Evolutionary conservation across 1,140 invertebrate genomes (phyloP).

Genomic region (Cecropterus lyciades): DNA sequence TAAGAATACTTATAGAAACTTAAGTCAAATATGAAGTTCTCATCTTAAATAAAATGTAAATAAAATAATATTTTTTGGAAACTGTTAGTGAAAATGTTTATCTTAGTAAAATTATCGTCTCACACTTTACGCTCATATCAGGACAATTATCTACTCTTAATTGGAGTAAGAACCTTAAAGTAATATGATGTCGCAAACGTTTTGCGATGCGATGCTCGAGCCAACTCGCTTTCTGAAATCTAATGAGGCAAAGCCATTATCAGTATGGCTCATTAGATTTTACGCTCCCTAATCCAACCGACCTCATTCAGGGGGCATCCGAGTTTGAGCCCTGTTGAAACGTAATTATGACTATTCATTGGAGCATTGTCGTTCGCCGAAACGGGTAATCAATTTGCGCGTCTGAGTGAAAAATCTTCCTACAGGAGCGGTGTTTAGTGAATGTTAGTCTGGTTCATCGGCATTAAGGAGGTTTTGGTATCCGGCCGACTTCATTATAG

Average conservation of each 20-base stretch:
- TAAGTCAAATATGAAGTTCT: too few species aligned
- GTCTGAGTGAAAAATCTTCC: constrained; percentile 54
- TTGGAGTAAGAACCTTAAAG: background rate
- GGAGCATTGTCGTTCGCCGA: constrained; percentile 48
- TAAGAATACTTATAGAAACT: too few species aligned
- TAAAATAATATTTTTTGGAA: too few species aligned
- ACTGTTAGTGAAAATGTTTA: too few species aligned
- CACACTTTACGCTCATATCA: background rate
- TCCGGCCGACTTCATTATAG: constrained; percentile 25
- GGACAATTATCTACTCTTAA: background rate
- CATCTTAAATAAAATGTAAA: too few species aligned
- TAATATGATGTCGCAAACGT: constrained; percentile 37
- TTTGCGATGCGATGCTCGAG: constrained; percentile 40
- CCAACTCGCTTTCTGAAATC: constrained; percentile 52
- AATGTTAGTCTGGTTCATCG: constrained; percentile 40
- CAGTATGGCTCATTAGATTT: constrained; percentile 74
- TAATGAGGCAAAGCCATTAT: constrained; percentile 71
- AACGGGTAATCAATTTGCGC: constrained; percentile 61
- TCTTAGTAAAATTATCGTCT: too few species aligned
- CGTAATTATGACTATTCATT: constrained; percentile 55
- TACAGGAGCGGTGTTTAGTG: constrained; percentile 47
- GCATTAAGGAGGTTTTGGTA: constrained; percentile 22
- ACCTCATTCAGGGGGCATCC: constrained; percentile 48
- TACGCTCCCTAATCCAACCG: constrained; percentile 61
- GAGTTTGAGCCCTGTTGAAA: constrained; percentile 60